Evolutionary conservation across 2,113 vertebrate species (phyloP), one percentile per base, ranked within the genome.

Genomic region (Nesospiza acunhae): DNA sequence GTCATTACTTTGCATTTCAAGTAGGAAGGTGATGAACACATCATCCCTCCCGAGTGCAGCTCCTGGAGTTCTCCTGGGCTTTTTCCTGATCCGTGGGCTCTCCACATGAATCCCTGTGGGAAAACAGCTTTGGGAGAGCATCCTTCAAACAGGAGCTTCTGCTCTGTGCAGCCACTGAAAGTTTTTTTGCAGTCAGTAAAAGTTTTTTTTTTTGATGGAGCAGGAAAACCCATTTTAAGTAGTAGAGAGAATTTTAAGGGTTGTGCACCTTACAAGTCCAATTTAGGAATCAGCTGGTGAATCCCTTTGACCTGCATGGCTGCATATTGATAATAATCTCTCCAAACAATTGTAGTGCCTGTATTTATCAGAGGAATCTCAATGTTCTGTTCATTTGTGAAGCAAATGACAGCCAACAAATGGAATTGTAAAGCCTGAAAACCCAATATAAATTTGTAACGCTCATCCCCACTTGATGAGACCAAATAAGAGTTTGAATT

Each of bases 361-460:
- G 47, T 49, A 22, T 49, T 49, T 50, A 22, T 39, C 63, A 53
- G 18, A 23, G 55, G 23, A 77, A 60, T 60, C 39, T 53, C 96
- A 95, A 52, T 49, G 60, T 86, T 95, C 92, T 96, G 92, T 94
- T 97, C 82, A 64, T 96, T 97, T 97, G 88, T 89, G 91, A 96
- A 96, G 84, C 70, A 96, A 97, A 94, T 73, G 78, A 30, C 87
- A 84, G 92, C n/a, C 64, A 95, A 84, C 49, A 97, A 96, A 95
- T 94, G 94, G 93, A 87, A 88, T 79, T 95, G 89, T 68, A 64
- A 97, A 97, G 63, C 88, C 75, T 94, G 56, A 73, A 81, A 97
- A 95, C 96, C 94, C 96, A 90, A 95, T 97, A 87, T 33, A 56
- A 56, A 63, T 83, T 28, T 78, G 39, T 84, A 82, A 66, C 13